Percentiles rank a stretch among this genome's conserved stretches.
phyloP scores from a whole-genome alignment of 2,888 invertebrate genomes.

The Archips crataeganus region DNA sequence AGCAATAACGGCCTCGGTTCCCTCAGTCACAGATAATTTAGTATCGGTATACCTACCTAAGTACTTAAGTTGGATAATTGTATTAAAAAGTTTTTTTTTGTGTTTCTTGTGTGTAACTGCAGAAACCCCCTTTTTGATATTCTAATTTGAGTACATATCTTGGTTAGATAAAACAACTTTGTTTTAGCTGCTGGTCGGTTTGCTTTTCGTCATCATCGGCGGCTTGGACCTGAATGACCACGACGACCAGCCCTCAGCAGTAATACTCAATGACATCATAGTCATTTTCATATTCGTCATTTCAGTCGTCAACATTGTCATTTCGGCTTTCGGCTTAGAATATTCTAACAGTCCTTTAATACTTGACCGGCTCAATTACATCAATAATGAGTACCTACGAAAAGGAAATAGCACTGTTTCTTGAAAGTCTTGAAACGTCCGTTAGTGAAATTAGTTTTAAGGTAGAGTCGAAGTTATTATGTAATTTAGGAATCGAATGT shows the following conservation, averaged over 20 bases:
- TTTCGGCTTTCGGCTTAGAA: slow-evolving; percentile 94
- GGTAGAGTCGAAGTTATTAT: neutral
- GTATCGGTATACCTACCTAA: too few species aligned
- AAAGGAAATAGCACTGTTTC: slow-evolving; percentile 60
- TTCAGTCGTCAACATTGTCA: slow-evolving; percentile 92
- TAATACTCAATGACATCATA: slow-evolving; percentile 92
- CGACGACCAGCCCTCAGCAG: slow-evolving; percentile 90
- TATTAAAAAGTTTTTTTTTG: too few species aligned
- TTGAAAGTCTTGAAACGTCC: slow-evolving; percentile 35
- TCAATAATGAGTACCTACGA: slow-evolving; percentile 73
- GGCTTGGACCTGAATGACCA: slow-evolving; percentile 93
- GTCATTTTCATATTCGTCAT: slow-evolving; percentile 93
- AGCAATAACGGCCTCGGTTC: too few species aligned
- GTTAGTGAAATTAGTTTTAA: slow-evolving; percentile 7
- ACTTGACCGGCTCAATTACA: slow-evolving; percentile 74
- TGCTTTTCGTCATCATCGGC: slow-evolving; percentile 93
- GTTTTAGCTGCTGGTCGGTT: slow-evolving; percentile 92
- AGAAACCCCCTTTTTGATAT: neutral
- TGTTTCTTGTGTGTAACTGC: too few species aligned
- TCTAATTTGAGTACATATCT: neutral
- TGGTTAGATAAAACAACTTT: slow-evolving; percentile 48
- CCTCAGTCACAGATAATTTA: too few species aligned
- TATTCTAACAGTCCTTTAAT: slow-evolving; percentile 89
- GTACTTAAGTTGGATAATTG: too few species aligned
- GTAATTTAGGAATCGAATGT: neutral